Percentiles rank a stretch among this genome's conserved stretches.
These are phyloP conservation scores for Volucella inanis DNA, from an alignment of 2,888 invertebrate species.

Conservation along the genomic window DNA sequence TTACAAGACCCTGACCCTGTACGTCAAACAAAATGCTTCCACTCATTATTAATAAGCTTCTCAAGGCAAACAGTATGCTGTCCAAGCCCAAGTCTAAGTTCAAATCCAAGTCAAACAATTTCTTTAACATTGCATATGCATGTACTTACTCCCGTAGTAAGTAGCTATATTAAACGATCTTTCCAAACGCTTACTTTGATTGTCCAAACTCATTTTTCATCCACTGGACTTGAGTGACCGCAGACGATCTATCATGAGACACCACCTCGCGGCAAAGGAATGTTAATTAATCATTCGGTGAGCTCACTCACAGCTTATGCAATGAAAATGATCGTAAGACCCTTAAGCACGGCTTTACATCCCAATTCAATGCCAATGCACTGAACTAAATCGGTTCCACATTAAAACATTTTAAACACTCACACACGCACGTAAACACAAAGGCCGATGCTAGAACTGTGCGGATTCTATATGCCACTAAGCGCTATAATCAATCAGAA, in stretches of 20 bases:
- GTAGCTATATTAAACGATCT: conserved; percentile 68
- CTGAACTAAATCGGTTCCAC: conserved; percentile 69
- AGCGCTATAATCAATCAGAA: conserved; percentile 71
- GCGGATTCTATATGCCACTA: conserved; percentile 69
- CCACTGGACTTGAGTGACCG: conserved; percentile 59
- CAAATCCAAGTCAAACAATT: conserved; percentile 23
- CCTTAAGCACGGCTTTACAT: conserved; percentile 38
- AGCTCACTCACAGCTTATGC: conserved; percentile 58
- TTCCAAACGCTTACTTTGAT: conserved; percentile 72
- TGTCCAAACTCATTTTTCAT: conserved; percentile 72
- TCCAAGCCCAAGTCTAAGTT: background rate
- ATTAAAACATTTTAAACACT: conserved; percentile 50
- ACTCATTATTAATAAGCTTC: background rate
- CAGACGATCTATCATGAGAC: conserved; percentile 73
- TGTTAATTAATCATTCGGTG: conserved; percentile 71
- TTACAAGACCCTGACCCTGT: conserved; percentile 31
- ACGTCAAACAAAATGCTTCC: conserved; percentile 19
- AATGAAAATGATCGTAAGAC: conserved; percentile 49
- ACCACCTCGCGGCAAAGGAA: conserved; percentile 65
- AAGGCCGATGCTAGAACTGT: conserved; percentile 20
- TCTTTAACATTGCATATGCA: conserved; percentile 24
- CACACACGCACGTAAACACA: background rate
- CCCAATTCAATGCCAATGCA: conserved; percentile 54
- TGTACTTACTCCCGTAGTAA: conserved; percentile 43
- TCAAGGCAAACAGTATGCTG: background rate